Percentiles rank a stretch among this genome's conserved stretches.
Conservation (phyloP, 2,797 vertebrate species). For the Holocentrus rufus region DNA sequence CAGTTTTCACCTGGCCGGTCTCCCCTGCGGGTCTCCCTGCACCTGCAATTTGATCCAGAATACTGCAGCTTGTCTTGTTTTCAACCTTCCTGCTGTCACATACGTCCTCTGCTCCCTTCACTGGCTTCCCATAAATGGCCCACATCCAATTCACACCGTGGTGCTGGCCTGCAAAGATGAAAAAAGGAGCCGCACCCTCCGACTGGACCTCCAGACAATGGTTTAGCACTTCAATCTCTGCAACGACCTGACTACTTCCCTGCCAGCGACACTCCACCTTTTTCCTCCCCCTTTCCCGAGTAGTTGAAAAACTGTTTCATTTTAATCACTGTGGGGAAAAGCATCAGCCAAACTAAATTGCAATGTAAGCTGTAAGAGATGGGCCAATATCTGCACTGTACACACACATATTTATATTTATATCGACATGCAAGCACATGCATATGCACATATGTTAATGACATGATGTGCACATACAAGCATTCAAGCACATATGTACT, state of each 20-base stretch:
- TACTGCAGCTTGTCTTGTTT: conserved; percentile 11
- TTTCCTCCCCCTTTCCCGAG: neutral
- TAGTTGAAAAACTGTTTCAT: conserved; percentile 10
- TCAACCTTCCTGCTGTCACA: conserved; percentile 18
- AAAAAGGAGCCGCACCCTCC: conserved; percentile 4
- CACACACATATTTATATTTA: neutral
- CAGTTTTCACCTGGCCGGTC: conserved; percentile 19
- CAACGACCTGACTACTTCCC: conserved; percentile 37
- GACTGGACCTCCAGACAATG: conserved; percentile 17
- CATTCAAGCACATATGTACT: neutral
- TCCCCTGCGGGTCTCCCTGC: conserved; percentile 9
- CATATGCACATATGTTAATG: neutral
- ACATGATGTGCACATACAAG: neutral
- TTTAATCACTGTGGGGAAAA: too few species aligned
- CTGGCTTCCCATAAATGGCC: conserved; percentile 11
- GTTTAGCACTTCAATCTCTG: conserved; percentile 20
- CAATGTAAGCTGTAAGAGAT: neutral
- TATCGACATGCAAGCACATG: neutral
- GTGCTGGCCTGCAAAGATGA: conserved; percentile 11
- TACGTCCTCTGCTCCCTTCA: conserved; percentile 34
- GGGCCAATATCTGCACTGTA: neutral
- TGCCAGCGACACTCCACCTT: conserved; percentile 19
- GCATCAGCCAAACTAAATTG: neutral
- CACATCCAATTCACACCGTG: conserved; percentile 37
- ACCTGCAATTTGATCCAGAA: conserved; percentile 37